These are phyloP conservation scores for Diceros bicornis DNA, from an alignment of 2,797 vertebrate genomes.

Conservation along the genomic window DNA sequence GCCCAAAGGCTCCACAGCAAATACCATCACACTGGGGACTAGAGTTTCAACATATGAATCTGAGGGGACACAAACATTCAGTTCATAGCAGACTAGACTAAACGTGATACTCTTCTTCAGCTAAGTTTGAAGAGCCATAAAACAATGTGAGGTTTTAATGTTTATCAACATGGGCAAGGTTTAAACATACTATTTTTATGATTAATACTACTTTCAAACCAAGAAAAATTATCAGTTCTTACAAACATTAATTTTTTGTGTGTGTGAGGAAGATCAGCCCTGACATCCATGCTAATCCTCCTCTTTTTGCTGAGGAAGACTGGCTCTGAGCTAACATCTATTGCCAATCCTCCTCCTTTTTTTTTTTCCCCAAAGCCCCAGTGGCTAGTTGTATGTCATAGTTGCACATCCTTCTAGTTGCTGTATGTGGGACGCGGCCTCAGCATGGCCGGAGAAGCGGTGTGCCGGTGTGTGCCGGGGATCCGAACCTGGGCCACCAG, in stretches of 20 bases:
- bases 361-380: too few relatives aligned
- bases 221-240: background rate
- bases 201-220: background rate
- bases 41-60: background rate
- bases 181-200: background rate
- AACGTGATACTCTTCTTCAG: background rate
- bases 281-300: too few relatives aligned
- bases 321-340: too few relatives aligned
- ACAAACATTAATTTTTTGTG: background rate
- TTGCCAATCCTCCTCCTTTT: too few relatives aligned
- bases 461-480: too few relatives aligned
- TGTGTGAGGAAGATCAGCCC: too few relatives aligned
- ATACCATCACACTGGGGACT: background rate
- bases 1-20: background rate
- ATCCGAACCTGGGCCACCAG: too few relatives aligned
- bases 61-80: background rate
- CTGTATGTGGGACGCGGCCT: too few relatives aligned
- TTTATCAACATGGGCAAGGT: background rate
- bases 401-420: too few relatives aligned
- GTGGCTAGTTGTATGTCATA: too few relatives aligned
- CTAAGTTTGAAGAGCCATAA: background rate
- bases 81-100: background rate
- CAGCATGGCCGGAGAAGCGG: too few relatives aligned
- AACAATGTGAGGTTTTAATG: background rate
- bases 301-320: too few relatives aligned